These are phyloP conservation scores for Tinea pellionella DNA, from an alignment of 2,888 invertebrate genomes.

Conservation along the genomic window DNA sequence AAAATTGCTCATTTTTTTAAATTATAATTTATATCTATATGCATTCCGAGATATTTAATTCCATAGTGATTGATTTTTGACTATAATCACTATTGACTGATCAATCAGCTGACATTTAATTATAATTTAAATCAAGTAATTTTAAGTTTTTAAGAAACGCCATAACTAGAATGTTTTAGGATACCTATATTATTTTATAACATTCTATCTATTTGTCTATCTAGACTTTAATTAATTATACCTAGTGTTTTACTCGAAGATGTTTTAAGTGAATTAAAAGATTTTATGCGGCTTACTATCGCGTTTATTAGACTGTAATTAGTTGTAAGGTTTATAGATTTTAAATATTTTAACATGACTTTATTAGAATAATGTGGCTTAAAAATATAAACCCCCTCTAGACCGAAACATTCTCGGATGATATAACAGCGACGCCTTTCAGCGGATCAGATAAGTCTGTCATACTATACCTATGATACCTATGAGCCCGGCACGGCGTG, in stretches of 20 bases:
- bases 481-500: too few species aligned
- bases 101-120: background rate
- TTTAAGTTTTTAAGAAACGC: background rate
- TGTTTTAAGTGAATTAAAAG: too few species aligned
- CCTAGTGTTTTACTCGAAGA: too few species aligned
- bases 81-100: background rate
- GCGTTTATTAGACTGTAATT: background rate
- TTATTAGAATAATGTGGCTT: conserved; percentile 2
- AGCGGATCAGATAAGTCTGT: too few species aligned
- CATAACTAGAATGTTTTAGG: background rate
- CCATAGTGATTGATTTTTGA: background rate
- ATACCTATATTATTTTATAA: too few species aligned
- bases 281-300: too few species aligned
- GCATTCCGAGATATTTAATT: conserved; percentile 14
- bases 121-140: background rate
- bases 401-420: too few species aligned
- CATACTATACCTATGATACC: too few species aligned
- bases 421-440: too few species aligned
- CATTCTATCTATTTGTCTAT: too few species aligned
- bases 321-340: background rate
- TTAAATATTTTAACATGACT: background rate
- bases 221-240: too few species aligned
- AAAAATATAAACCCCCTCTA: too few species aligned
- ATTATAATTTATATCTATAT: background rate
- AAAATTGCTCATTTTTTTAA: conserved; percentile 18